These are phyloP conservation scores for Drosophila takahashii DNA, from an alignment of 1,140 invertebrate genomes.

Conservation along the genomic window DNA sequence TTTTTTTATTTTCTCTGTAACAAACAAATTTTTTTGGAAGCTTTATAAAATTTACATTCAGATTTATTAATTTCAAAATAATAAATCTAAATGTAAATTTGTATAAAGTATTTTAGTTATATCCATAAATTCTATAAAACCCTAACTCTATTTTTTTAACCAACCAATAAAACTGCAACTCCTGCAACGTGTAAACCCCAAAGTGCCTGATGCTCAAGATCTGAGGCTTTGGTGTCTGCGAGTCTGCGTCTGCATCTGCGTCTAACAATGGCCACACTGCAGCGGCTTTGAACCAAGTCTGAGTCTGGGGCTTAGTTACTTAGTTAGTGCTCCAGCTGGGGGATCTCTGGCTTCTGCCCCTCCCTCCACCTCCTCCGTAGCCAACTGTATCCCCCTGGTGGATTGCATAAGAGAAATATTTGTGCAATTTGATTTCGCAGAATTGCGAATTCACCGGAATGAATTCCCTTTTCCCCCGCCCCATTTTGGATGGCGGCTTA, in stretches of 20 bases:
- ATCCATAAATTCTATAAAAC: too few relatives aligned
- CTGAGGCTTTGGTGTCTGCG: constrained; percentile 50
- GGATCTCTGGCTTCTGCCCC: constrained; percentile 50
- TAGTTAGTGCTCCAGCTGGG: constrained; percentile 71
- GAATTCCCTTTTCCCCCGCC: constrained; percentile 55
- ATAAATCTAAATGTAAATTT: too few relatives aligned
- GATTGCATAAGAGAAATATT: constrained; percentile 83
- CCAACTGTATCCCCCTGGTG: constrained; percentile 33
- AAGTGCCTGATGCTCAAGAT: constrained; percentile 26
- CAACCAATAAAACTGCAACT: background rate
- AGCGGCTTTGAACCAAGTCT: background rate
- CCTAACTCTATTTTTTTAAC: too few relatives aligned
- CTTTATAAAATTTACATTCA: background rate
- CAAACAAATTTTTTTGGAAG: background rate
- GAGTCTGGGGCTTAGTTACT: constrained; percentile 59
- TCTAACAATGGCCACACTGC: constrained; percentile 74
- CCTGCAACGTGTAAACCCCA: constrained; percentile 49
- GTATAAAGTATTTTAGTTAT: too few relatives aligned
- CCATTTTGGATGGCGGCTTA: constrained; percentile 57
- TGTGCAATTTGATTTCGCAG: constrained; percentile 84
- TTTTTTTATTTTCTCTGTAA: constrained; percentile 22
- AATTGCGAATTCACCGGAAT: constrained; percentile 84
- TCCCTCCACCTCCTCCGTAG: background rate
- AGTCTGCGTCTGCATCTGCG: constrained; percentile 60
- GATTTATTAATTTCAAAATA: too few relatives aligned